phyloP scores from a whole-genome alignment of 2,113 vertebrate species.

The Ceyx melanurus region DNA sequence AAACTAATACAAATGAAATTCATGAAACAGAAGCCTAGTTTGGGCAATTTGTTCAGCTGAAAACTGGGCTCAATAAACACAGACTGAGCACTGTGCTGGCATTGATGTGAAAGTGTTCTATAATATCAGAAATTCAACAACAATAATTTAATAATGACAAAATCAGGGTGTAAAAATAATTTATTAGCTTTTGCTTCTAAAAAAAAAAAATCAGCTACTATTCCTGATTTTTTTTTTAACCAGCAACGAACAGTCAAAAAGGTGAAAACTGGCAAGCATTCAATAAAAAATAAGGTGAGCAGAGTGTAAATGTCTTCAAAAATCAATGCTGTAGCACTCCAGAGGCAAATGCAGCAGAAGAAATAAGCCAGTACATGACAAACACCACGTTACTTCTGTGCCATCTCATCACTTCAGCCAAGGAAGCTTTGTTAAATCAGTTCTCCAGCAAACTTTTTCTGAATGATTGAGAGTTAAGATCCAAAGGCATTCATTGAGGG shows the following conservation, averaged over 20 bases:
- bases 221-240: slow-evolving; percentile 35
- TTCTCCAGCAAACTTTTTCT: not conserved
- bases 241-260: slow-evolving; percentile 57
- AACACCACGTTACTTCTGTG: not conserved
- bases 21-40: not conserved
- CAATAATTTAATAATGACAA: not conserved
- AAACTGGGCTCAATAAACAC: not conserved
- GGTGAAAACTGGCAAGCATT: not conserved
- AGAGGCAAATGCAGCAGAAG: not conserved
- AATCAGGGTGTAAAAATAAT: slow-evolving; percentile 47
- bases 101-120: not conserved
- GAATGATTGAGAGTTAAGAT: not conserved
- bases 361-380: not conserved
- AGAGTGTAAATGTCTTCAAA: not conserved
- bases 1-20: not conserved
- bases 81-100: not conserved
- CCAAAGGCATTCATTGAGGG: not conserved
- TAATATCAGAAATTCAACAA: not conserved
- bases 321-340: not conserved
- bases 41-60: not conserved
- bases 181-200: slow-evolving; percentile 49
- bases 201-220: slow-evolving; percentile 26
- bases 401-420: not conserved
- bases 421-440: not conserved
- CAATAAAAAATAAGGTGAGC: slow-evolving; percentile 36